These are phyloP conservation scores for Pyrgus malvae DNA, from an alignment of 2,888 invertebrate genomes.

Conservation along the genomic window DNA sequence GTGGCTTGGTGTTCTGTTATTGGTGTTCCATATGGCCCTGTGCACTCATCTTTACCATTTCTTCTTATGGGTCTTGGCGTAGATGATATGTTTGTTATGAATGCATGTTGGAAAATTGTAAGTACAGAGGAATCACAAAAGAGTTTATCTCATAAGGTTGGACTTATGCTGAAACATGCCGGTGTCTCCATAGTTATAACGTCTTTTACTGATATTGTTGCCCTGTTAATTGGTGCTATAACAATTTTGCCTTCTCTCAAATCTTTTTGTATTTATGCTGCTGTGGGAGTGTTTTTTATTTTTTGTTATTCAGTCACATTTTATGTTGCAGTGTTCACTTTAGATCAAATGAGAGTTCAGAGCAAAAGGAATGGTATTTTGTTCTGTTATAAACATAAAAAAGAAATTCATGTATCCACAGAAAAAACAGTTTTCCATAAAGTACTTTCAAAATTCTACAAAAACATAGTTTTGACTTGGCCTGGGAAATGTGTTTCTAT, in stretches of 20 bases:
- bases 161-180: slow-evolving; percentile 87
- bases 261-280: slow-evolving; percentile 92
- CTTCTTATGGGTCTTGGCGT: slow-evolving; percentile 90
- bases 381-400: slow-evolving; percentile 85
- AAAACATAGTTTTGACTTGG: slow-evolving; percentile 83
- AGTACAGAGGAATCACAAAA: slow-evolving; percentile 74
- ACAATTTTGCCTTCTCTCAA: slow-evolving; percentile 90
- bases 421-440: slow-evolving; percentile 82
- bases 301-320: slow-evolving; percentile 90
- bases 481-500: slow-evolving; percentile 86
- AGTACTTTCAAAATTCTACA: slow-evolving; percentile 82
- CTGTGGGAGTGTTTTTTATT: slow-evolving; percentile 88
- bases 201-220: slow-evolving; percentile 90
- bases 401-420: slow-evolving; percentile 73
- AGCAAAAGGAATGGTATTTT: slow-evolving; percentile 84
- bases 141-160: slow-evolving; percentile 84
- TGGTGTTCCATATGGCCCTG: slow-evolving; percentile 89
- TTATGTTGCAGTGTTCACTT: slow-evolving; percentile 88
- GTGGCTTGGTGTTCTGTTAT: slow-evolving; percentile 87
- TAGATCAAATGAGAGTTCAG: slow-evolving; percentile 86
- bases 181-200: slow-evolving; percentile 93
- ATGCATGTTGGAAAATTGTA: slow-evolving; percentile 88
- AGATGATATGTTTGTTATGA: slow-evolving; percentile 93
- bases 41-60: slow-evolving; percentile 91
- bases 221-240: slow-evolving; percentile 89